Conservation (phyloP, 2,888 invertebrate species). For the Frankliniella fusca region DNA sequence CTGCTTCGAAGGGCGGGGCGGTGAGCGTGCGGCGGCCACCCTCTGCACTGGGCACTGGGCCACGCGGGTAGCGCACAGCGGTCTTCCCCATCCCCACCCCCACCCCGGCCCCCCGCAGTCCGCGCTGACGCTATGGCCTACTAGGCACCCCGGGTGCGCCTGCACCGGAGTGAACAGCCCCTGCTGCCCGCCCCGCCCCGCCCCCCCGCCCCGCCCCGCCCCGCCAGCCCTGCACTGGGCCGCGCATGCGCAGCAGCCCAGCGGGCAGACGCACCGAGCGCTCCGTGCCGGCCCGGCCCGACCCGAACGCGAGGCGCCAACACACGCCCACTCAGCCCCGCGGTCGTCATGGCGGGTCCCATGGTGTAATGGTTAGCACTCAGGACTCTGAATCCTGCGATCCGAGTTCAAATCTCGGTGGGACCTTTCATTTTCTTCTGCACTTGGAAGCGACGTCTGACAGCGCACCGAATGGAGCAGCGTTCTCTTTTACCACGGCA, state of each 20-base stretch:
- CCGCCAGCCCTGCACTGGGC: slow-evolving; percentile 50
- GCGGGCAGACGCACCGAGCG: neutral
- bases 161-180: neutral
- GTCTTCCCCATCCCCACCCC: neutral
- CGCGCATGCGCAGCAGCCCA: slow-evolving; percentile 50
- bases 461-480: too few relatives aligned
- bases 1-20: neutral
- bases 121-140: too few relatives aligned
- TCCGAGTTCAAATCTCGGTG: slow-evolving; percentile 61
- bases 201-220: neutral
- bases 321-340: neutral
- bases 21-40: too few relatives aligned
- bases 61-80: neutral
- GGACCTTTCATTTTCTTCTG: slow-evolving; percentile 47
- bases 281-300: neutral
- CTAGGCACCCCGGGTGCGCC: too few relatives aligned
- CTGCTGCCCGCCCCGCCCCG: neutral
- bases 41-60: neutral
- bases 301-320: neutral
- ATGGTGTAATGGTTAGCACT: slow-evolving; percentile 64
- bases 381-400: slow-evolving; percentile 62
- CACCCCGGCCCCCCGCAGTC: neutral
- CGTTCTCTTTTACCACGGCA: too few relatives aligned
- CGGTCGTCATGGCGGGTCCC: slow-evolving; percentile 46
- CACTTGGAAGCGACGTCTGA: neutral